These are phyloP conservation scores for Cyrtorhinus lividipennis DNA, from an alignment of 1,140 invertebrate genomes.

Conservation along the genomic window DNA sequence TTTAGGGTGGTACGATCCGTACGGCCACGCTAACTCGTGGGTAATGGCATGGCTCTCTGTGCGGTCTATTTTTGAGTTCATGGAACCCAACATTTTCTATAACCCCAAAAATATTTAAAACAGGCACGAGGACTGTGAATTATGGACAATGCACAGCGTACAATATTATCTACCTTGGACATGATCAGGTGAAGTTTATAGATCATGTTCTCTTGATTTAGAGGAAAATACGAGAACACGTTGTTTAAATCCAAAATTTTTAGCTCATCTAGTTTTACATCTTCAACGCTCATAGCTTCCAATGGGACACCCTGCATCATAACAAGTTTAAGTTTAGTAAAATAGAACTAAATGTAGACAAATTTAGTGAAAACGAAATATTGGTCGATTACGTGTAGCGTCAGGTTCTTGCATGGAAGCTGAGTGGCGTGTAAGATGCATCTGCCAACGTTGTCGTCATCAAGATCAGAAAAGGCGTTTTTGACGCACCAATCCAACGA, in stretches of 20 bases:
- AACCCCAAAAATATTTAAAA: too few relatives aligned
- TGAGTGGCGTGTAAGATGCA: conserved; percentile 58
- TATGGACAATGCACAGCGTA: too few relatives aligned
- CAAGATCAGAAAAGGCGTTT: conserved; percentile 58
- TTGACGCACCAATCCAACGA: conserved; percentile 74
- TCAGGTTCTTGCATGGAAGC: conserved; percentile 35
- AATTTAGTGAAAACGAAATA: not conserved
- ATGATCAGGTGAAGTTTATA: conserved; percentile 57
- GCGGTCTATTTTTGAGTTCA: not conserved
- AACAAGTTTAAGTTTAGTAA: not conserved
- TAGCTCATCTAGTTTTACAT: conserved; percentile 29
- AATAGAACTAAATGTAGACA: not conserved
- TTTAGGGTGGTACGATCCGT: conserved; percentile 53
- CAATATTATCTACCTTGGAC: conserved; percentile 33
- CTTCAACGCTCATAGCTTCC: not conserved
- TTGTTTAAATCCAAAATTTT: conserved; percentile 38
- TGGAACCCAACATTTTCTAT: not conserved
- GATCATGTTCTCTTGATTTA: conserved; percentile 43
- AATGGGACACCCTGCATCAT: not conserved
- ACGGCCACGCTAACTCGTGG: conserved; percentile 48
- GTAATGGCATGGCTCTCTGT: conserved; percentile 7
- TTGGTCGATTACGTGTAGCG: not conserved
- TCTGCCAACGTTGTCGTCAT: conserved; percentile 67
- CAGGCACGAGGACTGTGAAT: conserved; percentile 30
- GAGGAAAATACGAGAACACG: conserved; percentile 47